phyloP scores from a whole-genome alignment of 2,797 vertebrate species.

The Chelon labrosus region DNA sequence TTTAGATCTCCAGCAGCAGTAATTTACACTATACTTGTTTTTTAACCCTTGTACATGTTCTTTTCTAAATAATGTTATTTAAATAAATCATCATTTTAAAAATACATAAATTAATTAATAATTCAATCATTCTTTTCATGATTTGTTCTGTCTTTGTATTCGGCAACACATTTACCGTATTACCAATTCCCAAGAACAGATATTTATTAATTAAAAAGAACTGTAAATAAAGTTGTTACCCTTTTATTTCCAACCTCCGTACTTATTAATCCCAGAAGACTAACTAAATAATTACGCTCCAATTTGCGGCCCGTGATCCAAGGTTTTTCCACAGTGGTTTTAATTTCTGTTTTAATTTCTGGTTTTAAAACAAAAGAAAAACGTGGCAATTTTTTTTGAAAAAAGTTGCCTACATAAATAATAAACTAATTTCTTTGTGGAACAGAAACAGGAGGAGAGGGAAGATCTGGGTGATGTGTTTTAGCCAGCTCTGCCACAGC shows the following conservation, averaged over 20 bases:
- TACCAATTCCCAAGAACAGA: neutral
- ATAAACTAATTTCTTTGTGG: constrained; percentile 20
- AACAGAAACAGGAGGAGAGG: constrained; percentile 18
- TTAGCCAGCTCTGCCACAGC: constrained; percentile 11
- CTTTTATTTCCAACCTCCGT: neutral
- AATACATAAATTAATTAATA: neutral
- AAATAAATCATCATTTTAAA: neutral
- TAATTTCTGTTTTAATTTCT: constrained; percentile 43
- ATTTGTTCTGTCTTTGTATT: neutral
- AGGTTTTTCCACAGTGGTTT: constrained; percentile 33
- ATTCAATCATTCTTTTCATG: neutral
- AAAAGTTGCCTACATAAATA: constrained; percentile 19
- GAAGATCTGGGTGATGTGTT: constrained; percentile 13
- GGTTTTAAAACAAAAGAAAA: constrained; percentile 28
- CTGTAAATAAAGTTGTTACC: neutral
- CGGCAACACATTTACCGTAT: neutral
- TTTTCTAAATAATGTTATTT: constrained; percentile 1
- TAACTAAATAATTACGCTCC: neutral
- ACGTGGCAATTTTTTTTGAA: constrained; percentile 45
- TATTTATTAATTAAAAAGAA: too few species aligned
- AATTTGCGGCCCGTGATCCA: constrained; percentile 36
- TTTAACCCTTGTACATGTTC: neutral
- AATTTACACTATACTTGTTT: neutral
- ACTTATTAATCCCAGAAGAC: neutral
- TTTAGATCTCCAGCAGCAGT: neutral